Evolutionary conservation across 2,888 invertebrate species (phyloP), one percentile per base, ranked within the genome.

Genomic region (Limnephilus rhombicus): DNA sequence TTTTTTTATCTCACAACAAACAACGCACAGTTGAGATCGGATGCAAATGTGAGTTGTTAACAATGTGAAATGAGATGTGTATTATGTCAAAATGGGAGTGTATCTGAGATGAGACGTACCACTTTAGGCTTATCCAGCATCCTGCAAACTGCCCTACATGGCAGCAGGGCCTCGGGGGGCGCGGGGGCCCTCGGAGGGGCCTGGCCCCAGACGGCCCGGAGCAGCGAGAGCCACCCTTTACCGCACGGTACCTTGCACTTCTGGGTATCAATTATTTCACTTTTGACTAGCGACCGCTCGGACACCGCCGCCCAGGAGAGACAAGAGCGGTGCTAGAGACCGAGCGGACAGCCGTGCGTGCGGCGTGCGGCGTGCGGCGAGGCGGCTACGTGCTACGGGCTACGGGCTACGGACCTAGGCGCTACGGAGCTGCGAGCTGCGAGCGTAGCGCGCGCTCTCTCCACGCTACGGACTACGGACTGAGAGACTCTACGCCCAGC

Each of bases 121-220:
- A 93, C 93, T 93, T 93, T 93, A 87, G 93, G 93, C 90, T 93
- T 93, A 81, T 93, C 93, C 93, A 93, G 92, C 93, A 93, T 93
- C 92, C 90, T 92, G 89, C 92, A 41, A n/a, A 82, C 90, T 80
- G 90, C 83, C 82, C 93, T 93, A 93, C 93, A 93, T 93, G 93
- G 90, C 92, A 91, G 90, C 83, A 86, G 85, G 53, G 31, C 88
- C 68, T 81, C 85, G 53, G 80, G 87, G 86, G 81, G 83, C 80
- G 91, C 80, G 89, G 91, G 91, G 85, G 92, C 90, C 89, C 88
- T 88, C 83, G 91, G 86, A 49, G 90, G 92, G 92, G 90, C 90
- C 90, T 85, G 91, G 80, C 88, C 89, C 93, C 92, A 91, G 83
- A 90, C 93, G 85, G 92, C 80, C 91, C 92, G 83, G 31, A 93